Conservation (phyloP, 2,888 invertebrate genomes). For the Notocelia uddmanniana region DNA sequence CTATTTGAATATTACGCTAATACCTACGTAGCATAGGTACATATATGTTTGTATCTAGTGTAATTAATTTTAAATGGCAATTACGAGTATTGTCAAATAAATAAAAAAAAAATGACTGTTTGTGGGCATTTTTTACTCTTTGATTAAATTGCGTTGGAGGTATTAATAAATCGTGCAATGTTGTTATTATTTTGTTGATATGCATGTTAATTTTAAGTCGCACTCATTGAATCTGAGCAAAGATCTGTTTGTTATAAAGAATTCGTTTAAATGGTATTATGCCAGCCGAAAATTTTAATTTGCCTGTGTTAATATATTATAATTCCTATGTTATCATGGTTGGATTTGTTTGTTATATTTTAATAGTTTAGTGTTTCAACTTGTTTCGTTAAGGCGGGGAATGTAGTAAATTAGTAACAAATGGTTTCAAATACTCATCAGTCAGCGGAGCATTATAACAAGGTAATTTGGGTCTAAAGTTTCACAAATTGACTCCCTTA, state of each 20-base stretch:
- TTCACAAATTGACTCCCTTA: not conserved
- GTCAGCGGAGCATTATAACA: not conserved
- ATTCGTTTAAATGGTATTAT: constrained; percentile 49
- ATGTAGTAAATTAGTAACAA: not conserved
- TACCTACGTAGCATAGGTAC: too few species aligned
- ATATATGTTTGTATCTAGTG: not conserved
- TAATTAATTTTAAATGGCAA: constrained; percentile 8
- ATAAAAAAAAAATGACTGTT: constrained; percentile 7
- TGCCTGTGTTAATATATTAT: constrained; percentile 35
- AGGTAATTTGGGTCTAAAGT: not conserved
- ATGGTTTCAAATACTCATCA: not conserved
- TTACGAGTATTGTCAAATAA: not conserved
- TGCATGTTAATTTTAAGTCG: constrained; percentile 52
- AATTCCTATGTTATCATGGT: constrained; percentile 6
- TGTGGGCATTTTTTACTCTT: constrained; percentile 17
- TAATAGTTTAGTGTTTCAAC: not conserved
- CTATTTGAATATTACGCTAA: constrained; percentile 1
- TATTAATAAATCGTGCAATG: constrained; percentile 42
- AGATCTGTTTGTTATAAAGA: constrained; percentile 67
- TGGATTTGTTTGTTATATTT: constrained; percentile 16
- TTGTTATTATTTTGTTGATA: constrained; percentile 51
- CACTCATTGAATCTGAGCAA: constrained; percentile 68
- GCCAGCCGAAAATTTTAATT: constrained; percentile 54
- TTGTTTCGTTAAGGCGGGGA: not conserved
- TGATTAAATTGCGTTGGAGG: constrained; percentile 5